phyloP scores from a whole-genome alignment of 2,888 invertebrate genomes.

The Synanthedon formicaeformis region DNA sequence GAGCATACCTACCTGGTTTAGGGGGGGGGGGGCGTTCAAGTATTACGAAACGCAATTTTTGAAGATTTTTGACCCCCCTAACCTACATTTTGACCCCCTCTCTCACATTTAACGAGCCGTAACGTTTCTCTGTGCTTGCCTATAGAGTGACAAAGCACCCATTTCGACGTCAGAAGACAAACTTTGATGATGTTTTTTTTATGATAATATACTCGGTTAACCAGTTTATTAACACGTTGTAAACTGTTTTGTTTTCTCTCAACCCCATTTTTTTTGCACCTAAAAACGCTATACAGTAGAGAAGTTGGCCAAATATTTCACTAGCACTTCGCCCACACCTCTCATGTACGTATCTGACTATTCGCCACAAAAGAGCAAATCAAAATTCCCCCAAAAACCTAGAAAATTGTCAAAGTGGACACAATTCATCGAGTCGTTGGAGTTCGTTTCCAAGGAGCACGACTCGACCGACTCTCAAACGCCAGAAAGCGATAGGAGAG shows the following conservation, averaged over 20 bases:
- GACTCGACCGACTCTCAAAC: conserved; percentile 28
- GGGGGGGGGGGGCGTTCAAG: too few species aligned
- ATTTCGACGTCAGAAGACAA: too few species aligned
- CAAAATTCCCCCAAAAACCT: conserved; percentile 8
- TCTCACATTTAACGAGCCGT: too few species aligned
- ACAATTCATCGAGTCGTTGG: conserved; percentile 40
- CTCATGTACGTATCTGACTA: conserved; percentile 41
- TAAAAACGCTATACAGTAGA: conserved; percentile 1
- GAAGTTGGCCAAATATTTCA: conserved; percentile 16
- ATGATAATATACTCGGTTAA: too few species aligned
- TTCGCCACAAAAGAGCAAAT: conserved; percentile 16
- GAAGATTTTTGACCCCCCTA: too few species aligned
- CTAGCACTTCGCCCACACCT: conserved; percentile 27
- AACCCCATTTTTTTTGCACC: neutral
- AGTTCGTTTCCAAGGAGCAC: conserved; percentile 26
- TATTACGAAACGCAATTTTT: too few species aligned
- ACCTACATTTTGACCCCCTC: too few species aligned
- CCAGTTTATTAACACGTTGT: neutral
- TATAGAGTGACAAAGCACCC: too few species aligned
- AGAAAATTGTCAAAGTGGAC: conserved; percentile 32
- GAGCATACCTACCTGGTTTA: too few species aligned
- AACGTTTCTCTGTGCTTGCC: too few species aligned
- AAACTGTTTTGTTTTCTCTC: neutral
- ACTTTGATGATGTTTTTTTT: too few species aligned
- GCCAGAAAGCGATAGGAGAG: conserved; percentile 25